A percentile compares a stretch with the other conserved stretches of the same genome.
Evolutionary conservation across 2,797 vertebrate species (phyloP).

Genomic region (Meriones psammophilus): DNA sequence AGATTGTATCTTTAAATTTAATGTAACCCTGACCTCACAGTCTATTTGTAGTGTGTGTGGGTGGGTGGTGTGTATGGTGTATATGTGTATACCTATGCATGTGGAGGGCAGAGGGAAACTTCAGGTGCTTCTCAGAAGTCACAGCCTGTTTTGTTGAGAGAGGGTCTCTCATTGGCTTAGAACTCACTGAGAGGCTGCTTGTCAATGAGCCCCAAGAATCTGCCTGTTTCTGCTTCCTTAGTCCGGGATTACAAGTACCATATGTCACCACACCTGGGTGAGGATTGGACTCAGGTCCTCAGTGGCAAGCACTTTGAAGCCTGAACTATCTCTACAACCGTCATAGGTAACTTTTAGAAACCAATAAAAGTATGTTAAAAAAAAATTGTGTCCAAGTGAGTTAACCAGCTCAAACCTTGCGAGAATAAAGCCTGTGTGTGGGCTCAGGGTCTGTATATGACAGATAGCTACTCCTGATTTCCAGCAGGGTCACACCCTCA

Average conservation of each 20-base stretch:
- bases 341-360: constrained; percentile 35
- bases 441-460: neutral
- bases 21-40: neutral
- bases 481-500: neutral
- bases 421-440: neutral
- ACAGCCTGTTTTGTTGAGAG: neutral
- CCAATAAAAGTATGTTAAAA: neutral
- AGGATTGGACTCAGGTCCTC: neutral
- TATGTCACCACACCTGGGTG: neutral
- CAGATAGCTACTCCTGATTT: neutral
- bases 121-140: neutral
- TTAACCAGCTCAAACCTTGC: neutral
- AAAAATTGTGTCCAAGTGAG: neutral
- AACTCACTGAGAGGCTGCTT: neutral
- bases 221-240: neutral
- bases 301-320: neutral
- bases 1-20: constrained; percentile 39
- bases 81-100: neutral
- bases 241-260: neutral
- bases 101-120: neutral
- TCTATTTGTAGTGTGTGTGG: neutral
- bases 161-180: neutral
- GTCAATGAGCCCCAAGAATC: neutral
- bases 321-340: neutral
- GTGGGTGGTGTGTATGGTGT: neutral